Conservation (phyloP, 2,888 invertebrate genomes). For the Chrysolina oricalcia region DNA sequence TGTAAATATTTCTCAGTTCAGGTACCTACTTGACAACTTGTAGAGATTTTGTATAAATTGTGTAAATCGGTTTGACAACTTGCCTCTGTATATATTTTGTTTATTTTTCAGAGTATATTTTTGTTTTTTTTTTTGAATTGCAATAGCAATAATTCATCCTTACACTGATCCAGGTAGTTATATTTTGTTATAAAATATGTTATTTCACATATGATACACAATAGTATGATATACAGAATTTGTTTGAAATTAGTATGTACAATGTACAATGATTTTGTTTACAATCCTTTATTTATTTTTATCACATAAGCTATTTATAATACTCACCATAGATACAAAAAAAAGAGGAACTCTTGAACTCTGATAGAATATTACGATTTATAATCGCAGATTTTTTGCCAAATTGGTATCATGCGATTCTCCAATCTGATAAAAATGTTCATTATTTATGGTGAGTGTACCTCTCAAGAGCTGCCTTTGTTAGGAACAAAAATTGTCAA, state of each 20-base stretch:
- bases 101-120: conserved; percentile 54
- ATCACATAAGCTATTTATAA: conserved; percentile 27
- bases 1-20: conserved; percentile 58
- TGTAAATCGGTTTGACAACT: conserved; percentile 60
- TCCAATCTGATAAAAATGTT: background rate
- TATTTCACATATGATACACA: conserved; percentile 52
- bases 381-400: too few relatives aligned
- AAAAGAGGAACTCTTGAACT: background rate
- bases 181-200: conserved; percentile 44
- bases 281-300: conserved; percentile 62
- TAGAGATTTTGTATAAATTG: conserved; percentile 63
- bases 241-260: conserved; percentile 68
- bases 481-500: conserved; percentile 20
- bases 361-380: too few relatives aligned
- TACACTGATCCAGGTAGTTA: conserved; percentile 46
- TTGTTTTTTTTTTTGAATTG: conserved; percentile 41
- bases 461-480: conserved; percentile 43
- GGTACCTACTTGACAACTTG: conserved; percentile 61
- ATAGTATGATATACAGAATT: conserved; percentile 67
- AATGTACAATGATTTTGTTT: conserved; percentile 68
- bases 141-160: conserved; percentile 47
- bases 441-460: conserved; percentile 46
- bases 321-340: background rate
- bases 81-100: conserved; percentile 60
- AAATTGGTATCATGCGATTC: too few relatives aligned